Evolutionary conservation across 2,797 vertebrate genomes (phyloP), one percentile per base, ranked within the genome.

Genomic region (Onychomys arenicola): DNA sequence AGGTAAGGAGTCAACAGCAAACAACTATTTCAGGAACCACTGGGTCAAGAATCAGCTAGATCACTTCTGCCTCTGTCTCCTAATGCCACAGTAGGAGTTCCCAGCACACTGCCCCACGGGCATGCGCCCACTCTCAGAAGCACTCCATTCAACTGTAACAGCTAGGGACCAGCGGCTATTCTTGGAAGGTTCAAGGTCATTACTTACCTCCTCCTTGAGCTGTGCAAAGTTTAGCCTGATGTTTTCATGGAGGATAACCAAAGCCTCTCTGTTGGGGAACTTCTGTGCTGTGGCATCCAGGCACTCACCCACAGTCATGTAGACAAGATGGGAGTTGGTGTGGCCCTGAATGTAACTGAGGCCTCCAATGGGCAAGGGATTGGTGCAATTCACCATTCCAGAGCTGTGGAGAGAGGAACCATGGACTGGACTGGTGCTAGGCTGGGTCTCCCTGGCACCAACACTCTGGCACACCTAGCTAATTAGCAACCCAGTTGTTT

Each of bases 291-390:
- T 98, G 82, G 95, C 96, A 57, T 98, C 98, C 95, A 99, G 98
- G 87, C 98, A 97, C 77, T 98, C 99, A 0, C 98, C 99, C 1
- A 99, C 14, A 0, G 99, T 99, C 59, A 97, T 93, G 94, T 96
- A 88, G 17, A 98, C 94, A 52, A 99, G 96, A 0, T 98, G 95
- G 0, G 83, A 0, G 32, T 97, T 93, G 1, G 97, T 98, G 10
- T 97, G 91, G 34, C 99, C 99, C 43, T 98, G 99, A 92, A 99
- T 88, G 0, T 99, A 99, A 98, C 99, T 99, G 98, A 97, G 98
- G 27, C 98, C 99, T 89, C 99, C 98, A 0, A 95, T 46, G 0
- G 98, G 98, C n/a, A 14, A 98, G 98, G 0, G 97, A 94, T 4
- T 1, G 0, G 3, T 71, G 78, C 0, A 0, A 17, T 98, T 98